These are phyloP conservation scores for Philaethria dido DNA, from an alignment of 2,888 invertebrate species.

Conservation along the genomic window DNA sequence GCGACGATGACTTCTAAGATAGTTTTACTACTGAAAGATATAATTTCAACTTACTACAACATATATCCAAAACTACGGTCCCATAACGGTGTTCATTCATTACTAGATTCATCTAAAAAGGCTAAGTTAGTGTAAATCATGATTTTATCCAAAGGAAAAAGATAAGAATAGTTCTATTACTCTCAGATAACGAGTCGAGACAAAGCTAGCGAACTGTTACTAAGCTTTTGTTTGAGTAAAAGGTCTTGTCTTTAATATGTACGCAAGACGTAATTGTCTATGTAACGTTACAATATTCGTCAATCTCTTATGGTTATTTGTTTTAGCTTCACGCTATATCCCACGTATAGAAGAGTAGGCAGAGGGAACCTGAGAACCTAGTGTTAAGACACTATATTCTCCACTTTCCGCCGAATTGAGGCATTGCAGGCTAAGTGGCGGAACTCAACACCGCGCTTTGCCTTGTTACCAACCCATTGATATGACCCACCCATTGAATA, in stretches of 20 bases:
- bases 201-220: constrained; percentile 9
- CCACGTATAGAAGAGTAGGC: too few species aligned
- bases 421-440: too few species aligned
- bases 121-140: constrained; percentile 5
- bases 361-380: too few species aligned
- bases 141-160: constrained; percentile 9
- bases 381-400: background rate
- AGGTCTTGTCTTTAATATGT: constrained; percentile 19
- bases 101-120: background rate
- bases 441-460: too few species aligned
- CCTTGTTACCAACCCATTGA: too few species aligned
- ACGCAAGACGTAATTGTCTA: constrained; percentile 12
- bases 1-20: too few species aligned
- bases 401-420: background rate
- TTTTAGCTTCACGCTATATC: background rate
- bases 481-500: too few species aligned
- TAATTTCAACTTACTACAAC: too few species aligned
- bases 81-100: background rate
- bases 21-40: too few species aligned
- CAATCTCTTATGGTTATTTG: background rate
- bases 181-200: constrained; percentile 5
- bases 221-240: constrained; percentile 14
- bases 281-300: constrained; percentile 20
- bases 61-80: background rate
- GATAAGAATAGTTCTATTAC: constrained; percentile 18